Conservation (phyloP, 2,797 vertebrate species). For the Spondyliosoma cantharus region DNA sequence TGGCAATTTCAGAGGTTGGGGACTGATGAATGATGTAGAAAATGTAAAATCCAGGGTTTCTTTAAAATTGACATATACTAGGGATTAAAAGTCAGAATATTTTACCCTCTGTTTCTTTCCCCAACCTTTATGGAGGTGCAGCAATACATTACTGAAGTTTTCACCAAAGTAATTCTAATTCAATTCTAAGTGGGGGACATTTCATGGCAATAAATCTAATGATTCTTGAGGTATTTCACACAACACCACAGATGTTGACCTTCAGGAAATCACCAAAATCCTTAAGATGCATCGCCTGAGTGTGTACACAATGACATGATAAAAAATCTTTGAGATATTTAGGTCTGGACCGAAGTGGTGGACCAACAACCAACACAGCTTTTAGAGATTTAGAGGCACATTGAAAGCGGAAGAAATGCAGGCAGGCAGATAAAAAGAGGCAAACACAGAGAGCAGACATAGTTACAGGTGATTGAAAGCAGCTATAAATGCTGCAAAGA, state of each 20-base stretch:
- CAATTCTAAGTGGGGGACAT: neutral
- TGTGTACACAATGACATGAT: neutral
- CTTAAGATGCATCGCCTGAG: neutral
- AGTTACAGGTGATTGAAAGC: conserved; percentile 51
- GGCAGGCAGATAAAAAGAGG: conserved; percentile 28
- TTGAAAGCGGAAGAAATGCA: conserved; percentile 24
- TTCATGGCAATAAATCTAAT: neutral
- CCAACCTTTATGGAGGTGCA: neutral
- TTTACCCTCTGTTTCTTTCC: neutral
- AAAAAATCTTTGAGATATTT: conserved; percentile 3
- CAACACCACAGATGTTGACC: neutral
- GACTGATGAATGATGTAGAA: conserved; percentile 1
- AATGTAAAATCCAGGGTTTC: neutral
- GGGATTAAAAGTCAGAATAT: neutral
- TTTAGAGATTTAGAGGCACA: conserved; percentile 1
- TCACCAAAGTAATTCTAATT: neutral
- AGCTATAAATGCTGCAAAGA: conserved; percentile 47
- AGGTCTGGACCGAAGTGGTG: neutral
- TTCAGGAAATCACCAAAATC: neutral
- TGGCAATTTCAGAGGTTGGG: neutral
- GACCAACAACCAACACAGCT: conserved; percentile 4
- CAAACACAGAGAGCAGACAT: conserved; percentile 22
- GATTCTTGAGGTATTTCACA: neutral
- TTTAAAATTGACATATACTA: neutral
- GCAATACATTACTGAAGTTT: neutral